A percentile compares a stretch with the other conserved stretches of the same genome.
phyloP scores from a whole-genome alignment of 1,140 invertebrate species.

The Tyrophagus putrescentiae region DNA sequence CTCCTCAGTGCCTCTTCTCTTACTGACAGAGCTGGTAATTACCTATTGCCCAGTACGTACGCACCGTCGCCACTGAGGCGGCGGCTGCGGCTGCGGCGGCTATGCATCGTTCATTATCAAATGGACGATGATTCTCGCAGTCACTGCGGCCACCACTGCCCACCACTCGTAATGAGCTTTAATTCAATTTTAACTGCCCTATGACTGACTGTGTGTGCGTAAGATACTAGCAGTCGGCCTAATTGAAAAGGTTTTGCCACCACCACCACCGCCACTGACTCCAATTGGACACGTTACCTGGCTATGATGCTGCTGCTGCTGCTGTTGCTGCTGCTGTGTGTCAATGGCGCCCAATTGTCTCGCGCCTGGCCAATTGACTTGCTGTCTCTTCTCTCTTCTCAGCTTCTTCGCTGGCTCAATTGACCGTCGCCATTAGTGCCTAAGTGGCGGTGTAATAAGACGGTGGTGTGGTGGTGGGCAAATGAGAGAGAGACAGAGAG shows the following conservation, averaged over 20 bases:
- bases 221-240: too few relatives aligned
- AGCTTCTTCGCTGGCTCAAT: too few relatives aligned
- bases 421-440: conserved; percentile 10
- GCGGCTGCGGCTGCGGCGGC: too few relatives aligned
- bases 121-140: too few relatives aligned
- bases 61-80: background rate
- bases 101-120: too few relatives aligned
- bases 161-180: background rate
- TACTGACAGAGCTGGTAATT: background rate
- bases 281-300: conserved; percentile 12
- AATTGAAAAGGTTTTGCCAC: conserved; percentile 6
- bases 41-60: background rate
- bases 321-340: too few relatives aligned
- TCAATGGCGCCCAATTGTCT: conserved; percentile 14
- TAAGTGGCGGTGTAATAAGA: background rate
- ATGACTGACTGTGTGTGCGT: too few relatives aligned
- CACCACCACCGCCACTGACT: background rate
- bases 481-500: too few relatives aligned
- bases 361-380: conserved; percentile 5
- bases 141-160: too few relatives aligned
- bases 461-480: too few relatives aligned
- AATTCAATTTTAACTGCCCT: conserved; percentile 10
- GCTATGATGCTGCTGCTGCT: too few relatives aligned
- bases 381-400: conserved; percentile 2
- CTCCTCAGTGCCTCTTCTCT: conserved; percentile 1